Conservation (phyloP, 2,113 vertebrate species). For the Blennius ocellaris region DNA sequence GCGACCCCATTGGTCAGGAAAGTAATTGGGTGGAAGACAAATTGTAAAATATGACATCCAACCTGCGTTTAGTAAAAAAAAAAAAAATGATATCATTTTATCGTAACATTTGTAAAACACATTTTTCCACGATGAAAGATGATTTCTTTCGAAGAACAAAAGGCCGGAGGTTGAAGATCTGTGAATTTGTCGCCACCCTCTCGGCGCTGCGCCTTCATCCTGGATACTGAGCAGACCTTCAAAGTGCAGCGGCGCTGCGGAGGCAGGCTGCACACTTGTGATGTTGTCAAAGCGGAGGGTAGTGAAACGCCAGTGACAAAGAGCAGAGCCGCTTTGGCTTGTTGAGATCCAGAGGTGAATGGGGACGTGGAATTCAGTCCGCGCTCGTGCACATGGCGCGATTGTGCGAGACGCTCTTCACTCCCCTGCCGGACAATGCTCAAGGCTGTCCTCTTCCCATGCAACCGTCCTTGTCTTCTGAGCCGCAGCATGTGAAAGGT, state of each 20-base stretch:
- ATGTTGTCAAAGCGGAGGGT: slow-evolving; percentile 62
- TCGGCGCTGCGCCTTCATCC: slow-evolving; percentile 2
- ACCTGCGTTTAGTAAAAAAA: slow-evolving; percentile 7
- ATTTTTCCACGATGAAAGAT: slow-evolving; percentile 3
- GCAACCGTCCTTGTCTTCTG: slow-evolving; percentile 33
- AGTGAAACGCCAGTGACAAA: slow-evolving; percentile 67
- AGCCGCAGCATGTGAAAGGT: slow-evolving; percentile 37
- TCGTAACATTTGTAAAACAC: slow-evolving; percentile 7
- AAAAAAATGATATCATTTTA: slow-evolving; percentile 4
- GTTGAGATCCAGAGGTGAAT: slow-evolving; percentile 59
- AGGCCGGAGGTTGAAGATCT: slow-evolving; percentile 23
- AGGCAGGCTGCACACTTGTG: slow-evolving; percentile 31
- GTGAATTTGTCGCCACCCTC: slow-evolving; percentile 14
- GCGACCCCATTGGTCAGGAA: background rate
- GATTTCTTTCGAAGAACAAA: slow-evolving; percentile 1
- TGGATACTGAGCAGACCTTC: slow-evolving; percentile 69
- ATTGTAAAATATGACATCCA: background rate
- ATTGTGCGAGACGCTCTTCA: slow-evolving; percentile 59
- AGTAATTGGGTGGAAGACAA: background rate
- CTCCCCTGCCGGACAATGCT: slow-evolving; percentile 47
- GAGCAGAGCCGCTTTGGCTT: slow-evolving; percentile 66
- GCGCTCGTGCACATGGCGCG: slow-evolving; percentile 26
- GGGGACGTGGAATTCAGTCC: slow-evolving; percentile 52
- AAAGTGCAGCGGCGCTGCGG: slow-evolving; percentile 55
- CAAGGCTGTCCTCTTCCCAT: slow-evolving; percentile 58